Base-by-base conservation (phyloP, 2,113 vertebrate species). In the Eptesicus fuscus region DNA sequence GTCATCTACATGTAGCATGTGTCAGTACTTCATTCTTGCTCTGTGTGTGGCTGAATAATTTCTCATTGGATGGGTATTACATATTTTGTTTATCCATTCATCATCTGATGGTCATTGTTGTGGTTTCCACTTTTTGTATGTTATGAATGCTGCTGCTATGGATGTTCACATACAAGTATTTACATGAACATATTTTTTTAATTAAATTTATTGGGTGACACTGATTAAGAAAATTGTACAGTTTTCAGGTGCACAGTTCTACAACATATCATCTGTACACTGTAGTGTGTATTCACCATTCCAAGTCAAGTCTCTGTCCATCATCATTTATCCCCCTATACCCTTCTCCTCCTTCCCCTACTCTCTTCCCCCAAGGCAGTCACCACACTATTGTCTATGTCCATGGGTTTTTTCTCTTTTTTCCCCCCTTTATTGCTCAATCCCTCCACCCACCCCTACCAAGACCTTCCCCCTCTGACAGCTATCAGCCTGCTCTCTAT, bases 31-130 rank as follows among this genome's bases (percentile, higher is more conserved):
- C 5, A 32, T 77, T 86, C 65, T 40, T 71, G 40, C 63, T 67
- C 82, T 28, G 4, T 22, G 53, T 44, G 28, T 80, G 14, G 22
- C 23, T 32, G 65, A 82, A 70, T 83, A 95, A 87, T 47, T 92
- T n/a, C 84, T 59, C 30, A 51, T 70, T 13, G 0, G 69, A 28
- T 77, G 32, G 18, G 44, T 53, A 65, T 42, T 9, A 10, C 10
- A 84, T 25, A 84, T 93, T 94, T 93, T 86, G 76, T n/a, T 88
- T 79, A 79, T 23, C 25, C n/a, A 32, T 83, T 92, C n/a, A 63
- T 90, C 51, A 28, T 67, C 70, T 84, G 78, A 91, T 47, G 9
- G 51, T 82, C 47, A 49, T 85, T 59, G 89, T 22, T 12, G n/a
- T 56, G 65, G 28, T 61, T 56, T 90, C 8, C 10, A 78, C 42